Conservation (phyloP, 2,797 vertebrate genomes). For the Tarsius wallacei region DNA sequence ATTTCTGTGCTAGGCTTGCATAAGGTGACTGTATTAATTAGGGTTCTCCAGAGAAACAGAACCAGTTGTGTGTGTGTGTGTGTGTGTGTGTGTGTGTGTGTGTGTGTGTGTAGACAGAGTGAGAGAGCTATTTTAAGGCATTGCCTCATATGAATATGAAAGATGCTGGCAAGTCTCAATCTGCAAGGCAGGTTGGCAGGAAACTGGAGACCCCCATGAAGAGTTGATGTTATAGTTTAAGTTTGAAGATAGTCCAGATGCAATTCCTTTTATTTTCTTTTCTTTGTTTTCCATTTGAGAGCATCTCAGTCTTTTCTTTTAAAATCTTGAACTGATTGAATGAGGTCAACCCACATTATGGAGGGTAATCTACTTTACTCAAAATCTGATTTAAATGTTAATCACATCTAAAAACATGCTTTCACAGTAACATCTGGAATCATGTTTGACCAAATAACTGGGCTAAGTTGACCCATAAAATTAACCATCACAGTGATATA, state of each 20-base stretch:
- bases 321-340: not conserved
- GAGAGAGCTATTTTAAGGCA: not conserved
- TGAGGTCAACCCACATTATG: not conserved
- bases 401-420: not conserved
- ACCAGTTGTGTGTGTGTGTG: no score
- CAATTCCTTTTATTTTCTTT: not conserved
- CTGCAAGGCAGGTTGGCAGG: not conserved
- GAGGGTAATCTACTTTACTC: not conserved
- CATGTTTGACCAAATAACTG: not conserved
- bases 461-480: not conserved
- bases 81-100: no score
- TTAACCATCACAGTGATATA: not conserved
- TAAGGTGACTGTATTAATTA: not conserved
- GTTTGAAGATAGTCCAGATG: not conserved
- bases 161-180: not conserved
- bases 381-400: not conserved
- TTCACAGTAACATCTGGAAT: not conserved
- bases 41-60: not conserved
- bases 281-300: no score
- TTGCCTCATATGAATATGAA: not conserved
- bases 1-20: not conserved
- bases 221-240: not conserved
- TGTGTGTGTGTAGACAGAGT: not conserved
- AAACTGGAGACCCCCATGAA: not conserved
- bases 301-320: not conserved